Conservation (phyloP, 2,888 invertebrate genomes). For the Torymus tubicola region DNA sequence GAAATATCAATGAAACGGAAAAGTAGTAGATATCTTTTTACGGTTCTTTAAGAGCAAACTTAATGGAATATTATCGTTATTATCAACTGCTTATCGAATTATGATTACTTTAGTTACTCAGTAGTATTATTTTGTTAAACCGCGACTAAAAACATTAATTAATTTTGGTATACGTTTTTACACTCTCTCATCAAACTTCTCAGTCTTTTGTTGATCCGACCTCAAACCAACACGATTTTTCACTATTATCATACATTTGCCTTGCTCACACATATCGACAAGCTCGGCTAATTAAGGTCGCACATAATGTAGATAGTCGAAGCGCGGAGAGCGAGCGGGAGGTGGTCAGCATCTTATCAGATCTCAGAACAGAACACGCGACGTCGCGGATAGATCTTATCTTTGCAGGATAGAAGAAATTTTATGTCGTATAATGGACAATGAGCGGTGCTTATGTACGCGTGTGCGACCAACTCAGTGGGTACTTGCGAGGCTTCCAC, state of each 20-base stretch:
- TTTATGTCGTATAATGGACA: slow-evolving; percentile 75
- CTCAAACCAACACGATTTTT: too few species aligned
- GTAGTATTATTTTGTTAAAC: too few species aligned
- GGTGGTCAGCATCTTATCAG: slow-evolving; percentile 69
- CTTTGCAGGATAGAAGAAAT: slow-evolving; percentile 72
- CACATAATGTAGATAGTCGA: slow-evolving; percentile 52
- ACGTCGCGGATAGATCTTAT: slow-evolving; percentile 72
- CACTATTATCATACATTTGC: too few species aligned
- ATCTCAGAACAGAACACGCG: slow-evolving; percentile 74
- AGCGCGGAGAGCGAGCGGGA: slow-evolving; percentile 57
- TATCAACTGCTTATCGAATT: too few species aligned
- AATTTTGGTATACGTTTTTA: too few species aligned
- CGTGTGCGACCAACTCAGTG: not conserved
- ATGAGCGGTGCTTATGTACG: slow-evolving; percentile 45
- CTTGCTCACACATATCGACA: slow-evolving; percentile 63
- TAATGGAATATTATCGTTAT: not conserved
- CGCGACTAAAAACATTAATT: too few species aligned
- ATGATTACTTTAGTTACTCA: too few species aligned
- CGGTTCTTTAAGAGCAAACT: not conserved
- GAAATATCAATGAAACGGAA: slow-evolving; percentile 13
- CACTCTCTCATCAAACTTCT: too few species aligned
- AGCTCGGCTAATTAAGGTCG: slow-evolving; percentile 71
- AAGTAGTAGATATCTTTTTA: not conserved
- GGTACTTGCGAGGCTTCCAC: slow-evolving; percentile 46
- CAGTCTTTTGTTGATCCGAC: too few species aligned